phyloP scores from a whole-genome alignment of 2,113 vertebrate genomes.

The Lophochroa leadbeateri region DNA sequence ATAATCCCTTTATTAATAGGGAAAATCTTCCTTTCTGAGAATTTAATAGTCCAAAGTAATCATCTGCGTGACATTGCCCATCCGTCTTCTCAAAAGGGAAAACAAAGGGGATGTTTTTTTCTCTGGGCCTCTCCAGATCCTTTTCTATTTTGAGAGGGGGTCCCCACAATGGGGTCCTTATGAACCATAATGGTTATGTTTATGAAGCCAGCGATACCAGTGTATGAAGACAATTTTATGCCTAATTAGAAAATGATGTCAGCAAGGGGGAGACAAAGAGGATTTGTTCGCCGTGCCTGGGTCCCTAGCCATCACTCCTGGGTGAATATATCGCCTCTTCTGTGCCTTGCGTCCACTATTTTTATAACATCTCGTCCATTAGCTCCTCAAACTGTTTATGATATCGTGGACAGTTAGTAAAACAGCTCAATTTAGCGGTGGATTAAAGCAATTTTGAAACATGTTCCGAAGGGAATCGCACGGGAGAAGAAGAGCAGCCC shows the following conservation, averaged over 20 bases:
- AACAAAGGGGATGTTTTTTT: constrained; percentile 86
- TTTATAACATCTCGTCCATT: constrained; percentile 63
- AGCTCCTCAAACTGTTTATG: constrained; percentile 73
- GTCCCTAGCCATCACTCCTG: constrained; percentile 45
- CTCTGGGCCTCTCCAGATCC: constrained; percentile 70
- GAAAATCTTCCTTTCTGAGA: constrained; percentile 90
- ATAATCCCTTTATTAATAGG: constrained; percentile 80
- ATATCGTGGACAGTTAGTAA: constrained; percentile 84
- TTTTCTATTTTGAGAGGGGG: constrained; percentile 86
- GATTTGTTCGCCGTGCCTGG: constrained; percentile 47
- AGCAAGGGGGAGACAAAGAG: constrained; percentile 70
- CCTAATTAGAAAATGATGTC: constrained; percentile 85
- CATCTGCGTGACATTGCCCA: constrained; percentile 90
- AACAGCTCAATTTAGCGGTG: constrained; percentile 83
- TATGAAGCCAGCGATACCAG: constrained; percentile 89
- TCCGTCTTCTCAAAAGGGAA: constrained; percentile 87
- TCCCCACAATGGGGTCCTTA: constrained; percentile 91
- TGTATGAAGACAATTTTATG: constrained; percentile 88
- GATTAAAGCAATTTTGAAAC: constrained; percentile 85
- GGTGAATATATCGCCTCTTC: constrained; percentile 34
- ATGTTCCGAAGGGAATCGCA: constrained; percentile 86
- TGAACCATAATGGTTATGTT: constrained; percentile 91
- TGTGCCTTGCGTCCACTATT: constrained; percentile 58
- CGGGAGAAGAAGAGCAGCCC: constrained; percentile 56
- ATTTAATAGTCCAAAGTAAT: constrained; percentile 95